phyloP scores from a whole-genome alignment of 2,888 invertebrate species.

The Phyto melanocephala region DNA sequence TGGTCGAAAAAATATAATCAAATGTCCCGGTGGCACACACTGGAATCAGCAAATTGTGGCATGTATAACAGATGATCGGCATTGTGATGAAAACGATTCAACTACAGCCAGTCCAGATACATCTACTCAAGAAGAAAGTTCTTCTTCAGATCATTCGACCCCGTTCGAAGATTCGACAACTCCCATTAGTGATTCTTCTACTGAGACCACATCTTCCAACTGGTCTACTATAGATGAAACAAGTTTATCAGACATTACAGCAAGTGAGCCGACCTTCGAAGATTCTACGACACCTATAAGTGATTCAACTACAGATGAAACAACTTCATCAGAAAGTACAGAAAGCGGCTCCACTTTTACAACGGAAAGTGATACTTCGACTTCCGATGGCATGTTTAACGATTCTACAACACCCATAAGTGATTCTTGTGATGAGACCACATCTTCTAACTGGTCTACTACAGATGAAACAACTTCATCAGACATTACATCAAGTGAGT shows the following conservation, averaged over 20 bases:
- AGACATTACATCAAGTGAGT: too few species aligned
- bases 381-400: too few species aligned
- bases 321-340: too few species aligned
- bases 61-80: slow-evolving; percentile 1
- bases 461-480: too few species aligned
- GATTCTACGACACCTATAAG: too few species aligned
- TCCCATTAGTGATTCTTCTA: background rate
- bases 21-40: slow-evolving; percentile 28
- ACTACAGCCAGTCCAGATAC: background rate
- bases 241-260: too few species aligned
- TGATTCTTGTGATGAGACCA: background rate
- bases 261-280: too few species aligned
- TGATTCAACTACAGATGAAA: background rate
- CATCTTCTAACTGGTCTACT: background rate
- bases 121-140: background rate
- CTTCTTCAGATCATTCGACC: too few species aligned
- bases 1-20: slow-evolving; percentile 24
- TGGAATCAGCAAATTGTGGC: slow-evolving; percentile 40
- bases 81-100: background rate
- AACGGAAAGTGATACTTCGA: too few species aligned
- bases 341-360: background rate
- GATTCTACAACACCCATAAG: background rate
- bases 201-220: background rate
- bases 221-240: background rate
- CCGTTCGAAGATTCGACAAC: too few species aligned